phyloP scores from a whole-genome alignment of 2,888 invertebrate genomes.

The Metallyticus violacea region DNA sequence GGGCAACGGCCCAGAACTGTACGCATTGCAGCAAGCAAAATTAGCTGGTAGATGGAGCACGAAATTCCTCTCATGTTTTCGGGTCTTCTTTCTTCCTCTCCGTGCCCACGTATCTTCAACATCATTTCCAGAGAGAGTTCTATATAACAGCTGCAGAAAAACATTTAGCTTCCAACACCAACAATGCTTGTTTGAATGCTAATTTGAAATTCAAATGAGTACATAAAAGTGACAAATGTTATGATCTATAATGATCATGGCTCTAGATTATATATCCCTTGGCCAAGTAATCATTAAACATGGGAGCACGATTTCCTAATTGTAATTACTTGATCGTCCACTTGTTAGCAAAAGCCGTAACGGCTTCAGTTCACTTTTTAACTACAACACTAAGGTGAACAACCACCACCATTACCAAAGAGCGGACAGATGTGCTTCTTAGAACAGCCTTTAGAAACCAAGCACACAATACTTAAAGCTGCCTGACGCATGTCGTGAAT shows the following conservation, averaged over 20 bases:
- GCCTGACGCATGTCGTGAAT: no score
- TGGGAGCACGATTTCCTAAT: not conserved
- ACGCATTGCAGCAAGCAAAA: not conserved
- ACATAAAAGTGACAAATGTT: not conserved
- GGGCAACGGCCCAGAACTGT: not conserved
- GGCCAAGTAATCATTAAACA: not conserved
- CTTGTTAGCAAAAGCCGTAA: no score
- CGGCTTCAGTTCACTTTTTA: no score
- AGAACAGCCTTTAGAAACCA: no score
- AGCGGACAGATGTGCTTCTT: no score
- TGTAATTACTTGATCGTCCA: not conserved
- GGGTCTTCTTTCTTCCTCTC: not conserved
- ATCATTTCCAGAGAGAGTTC: not conserved
- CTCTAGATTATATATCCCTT: not conserved
- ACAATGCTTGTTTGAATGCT: not conserved
- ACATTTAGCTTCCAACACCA: not conserved
- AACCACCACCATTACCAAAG: no score
- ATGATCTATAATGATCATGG: not conserved
- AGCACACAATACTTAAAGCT: no score
- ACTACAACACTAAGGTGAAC: no score
- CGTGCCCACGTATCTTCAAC: not conserved
- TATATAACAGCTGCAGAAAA: not conserved
- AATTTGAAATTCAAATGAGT: not conserved
- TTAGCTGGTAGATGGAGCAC: not conserved
- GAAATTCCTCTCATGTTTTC: not conserved